Evolutionary conservation across 2,113 vertebrate species (phyloP).

Genomic region (Nymphicus hollandicus): DNA sequence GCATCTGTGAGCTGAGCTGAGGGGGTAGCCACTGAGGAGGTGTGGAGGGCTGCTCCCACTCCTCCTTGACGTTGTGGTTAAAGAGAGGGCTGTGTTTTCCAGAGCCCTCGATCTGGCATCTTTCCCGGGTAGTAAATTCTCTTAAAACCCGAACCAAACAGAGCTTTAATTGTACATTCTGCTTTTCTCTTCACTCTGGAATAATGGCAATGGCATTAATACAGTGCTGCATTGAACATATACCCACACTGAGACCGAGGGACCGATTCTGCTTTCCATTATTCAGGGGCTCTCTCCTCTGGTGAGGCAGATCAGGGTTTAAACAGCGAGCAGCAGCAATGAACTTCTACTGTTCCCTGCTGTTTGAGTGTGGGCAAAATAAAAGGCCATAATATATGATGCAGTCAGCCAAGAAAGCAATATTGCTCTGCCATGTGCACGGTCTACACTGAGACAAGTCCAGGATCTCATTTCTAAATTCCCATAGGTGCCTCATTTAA

Average conservation of each 20-base stretch:
- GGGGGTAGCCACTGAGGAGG: not conserved
- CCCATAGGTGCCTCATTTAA: conserved; percentile 67
- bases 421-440: conserved; percentile 62
- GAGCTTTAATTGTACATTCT: conserved; percentile 38
- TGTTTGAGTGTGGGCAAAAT: conserved; percentile 60
- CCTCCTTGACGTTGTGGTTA: not conserved
- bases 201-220: conserved; percentile 13
- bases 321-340: conserved; percentile 43
- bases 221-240: not conserved
- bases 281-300: not conserved
- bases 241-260: not conserved
- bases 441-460: conserved; percentile 16
- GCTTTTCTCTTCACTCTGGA: conserved; percentile 20
- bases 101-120: conserved; percentile 5
- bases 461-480: conserved; percentile 66
- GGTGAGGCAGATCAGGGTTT: conserved; percentile 20
- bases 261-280: conserved; percentile 14
- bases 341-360: conserved; percentile 52
- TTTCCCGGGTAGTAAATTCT: conserved; percentile 35
- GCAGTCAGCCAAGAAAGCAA: conserved; percentile 67
- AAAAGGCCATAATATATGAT: conserved; percentile 58
- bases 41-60: not conserved
- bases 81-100: not conserved
- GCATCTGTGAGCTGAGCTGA: not conserved
- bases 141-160: conserved; percentile 21